Evolutionary conservation across 2,113 vertebrate species (phyloP), one percentile per base, ranked within the genome.

Genomic region (Upupa epops): DNA sequence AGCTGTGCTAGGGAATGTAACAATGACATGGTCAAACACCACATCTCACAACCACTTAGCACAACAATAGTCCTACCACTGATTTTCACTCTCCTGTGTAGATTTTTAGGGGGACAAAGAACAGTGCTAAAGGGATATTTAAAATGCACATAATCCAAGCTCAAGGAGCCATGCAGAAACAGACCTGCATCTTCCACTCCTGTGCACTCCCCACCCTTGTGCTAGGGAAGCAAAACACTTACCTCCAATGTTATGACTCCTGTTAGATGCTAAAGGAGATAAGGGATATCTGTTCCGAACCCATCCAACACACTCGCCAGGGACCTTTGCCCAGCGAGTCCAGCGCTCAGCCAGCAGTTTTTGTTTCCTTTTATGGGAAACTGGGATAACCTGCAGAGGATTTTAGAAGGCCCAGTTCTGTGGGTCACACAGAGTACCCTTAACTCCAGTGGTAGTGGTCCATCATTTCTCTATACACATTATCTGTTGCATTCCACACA

Each of bases 1-100:
- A 24, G 58, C 8, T 3, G 0, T 1, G 6, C 1, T 45, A 36
- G 48, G 55, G 29, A 56, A 45, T 2, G 1, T 1, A 48, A 52
- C 21, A 31, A 15, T 32, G 36, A 49, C 15, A 4, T 0, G 4
- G 29, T 28, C 51, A 51, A 58, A 70, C 25, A 48, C 7, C 36
- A 5, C 19, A 5, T 26, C 86, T 63, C 45, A 17, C 31, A 63
- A 3, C 32, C 16, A 13, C 1, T 6, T 7, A 7, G 60, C 51
- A 29, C 31, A 85, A 45, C 64, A 59, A 5, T 0, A 83, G 42
- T 37, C 59, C 59, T 61, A 54, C 21, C 49, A 32, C 15, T 48
- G 17, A 18, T 58, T 58, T 34, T 42, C 49, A 48, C 60, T 69
- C 64, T 48, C 40, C 37, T 65, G 31, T 7, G n/a, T 3, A 19